Evolutionary conservation across 2,797 vertebrate species (phyloP).

Genomic region (Capromys pilorides): DNA sequence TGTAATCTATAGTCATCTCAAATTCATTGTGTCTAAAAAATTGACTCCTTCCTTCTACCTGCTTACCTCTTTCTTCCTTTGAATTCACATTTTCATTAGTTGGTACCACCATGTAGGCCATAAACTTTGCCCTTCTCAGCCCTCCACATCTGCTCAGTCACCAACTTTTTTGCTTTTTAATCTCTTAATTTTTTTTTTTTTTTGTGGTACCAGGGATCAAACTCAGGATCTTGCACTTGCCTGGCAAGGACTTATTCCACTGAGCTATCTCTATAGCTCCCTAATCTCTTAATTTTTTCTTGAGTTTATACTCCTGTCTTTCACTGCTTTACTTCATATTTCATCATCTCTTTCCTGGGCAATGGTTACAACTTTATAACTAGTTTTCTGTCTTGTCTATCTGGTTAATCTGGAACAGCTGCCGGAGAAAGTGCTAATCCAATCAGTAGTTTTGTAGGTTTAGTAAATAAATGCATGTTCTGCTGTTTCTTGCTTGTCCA

Average conservation of each 20-base stretch:
- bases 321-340: conserved; percentile 36
- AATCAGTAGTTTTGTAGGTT: conserved; percentile 20
- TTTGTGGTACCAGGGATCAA: too few relatives aligned
- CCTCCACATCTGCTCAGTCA: not conserved
- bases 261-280: too few relatives aligned
- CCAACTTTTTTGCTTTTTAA: not conserved
- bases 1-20: conserved; percentile 36
- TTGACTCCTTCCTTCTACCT: not conserved
- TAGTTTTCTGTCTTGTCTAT: conserved; percentile 25
- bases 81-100: conserved; percentile 27
- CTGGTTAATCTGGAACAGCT: not conserved
- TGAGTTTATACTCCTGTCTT: not conserved
- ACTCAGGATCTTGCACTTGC: too few relatives aligned
- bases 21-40: conserved; percentile 25
- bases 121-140: not conserved
- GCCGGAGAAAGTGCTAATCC: conserved; percentile 41
- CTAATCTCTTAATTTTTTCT: conserved; percentile 30
- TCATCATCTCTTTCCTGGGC: conserved; percentile 29
- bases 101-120: not conserved
- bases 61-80: not conserved
- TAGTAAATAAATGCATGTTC: not conserved
- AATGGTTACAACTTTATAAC: conserved; percentile 4
- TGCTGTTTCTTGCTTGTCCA: conserved; percentile 39
- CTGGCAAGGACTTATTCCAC: too few relatives aligned
- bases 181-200: too few relatives aligned